phyloP scores from a whole-genome alignment of 2,888 invertebrate genomes.

The Leptopilina syphax region DNA sequence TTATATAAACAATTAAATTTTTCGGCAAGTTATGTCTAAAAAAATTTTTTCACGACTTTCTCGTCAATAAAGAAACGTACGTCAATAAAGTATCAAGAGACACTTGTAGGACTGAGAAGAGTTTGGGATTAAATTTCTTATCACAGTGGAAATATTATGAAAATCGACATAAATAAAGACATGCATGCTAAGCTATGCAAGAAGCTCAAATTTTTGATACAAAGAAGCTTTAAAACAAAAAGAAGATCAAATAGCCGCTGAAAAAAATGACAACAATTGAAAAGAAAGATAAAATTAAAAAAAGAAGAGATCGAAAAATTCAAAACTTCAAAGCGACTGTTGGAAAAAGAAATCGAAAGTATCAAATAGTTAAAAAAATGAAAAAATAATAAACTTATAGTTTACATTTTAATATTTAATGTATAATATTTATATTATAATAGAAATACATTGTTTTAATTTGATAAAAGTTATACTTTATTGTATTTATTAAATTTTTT shows the following conservation, averaged over 20 bases:
- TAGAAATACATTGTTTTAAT: too few species aligned
- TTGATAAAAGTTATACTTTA: too few species aligned
- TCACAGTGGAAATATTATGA: conserved; percentile 24
- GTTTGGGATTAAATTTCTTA: conserved; percentile 41
- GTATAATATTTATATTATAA: too few species aligned
- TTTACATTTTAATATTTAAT: too few species aligned
- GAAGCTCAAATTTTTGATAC: conserved; percentile 8
- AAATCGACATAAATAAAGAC: conserved; percentile 33
- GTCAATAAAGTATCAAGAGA: conserved; percentile 41
- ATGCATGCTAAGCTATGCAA: conserved; percentile 43
- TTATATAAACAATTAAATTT: too few species aligned
- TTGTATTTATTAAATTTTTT: too few species aligned
- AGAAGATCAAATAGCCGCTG: neutral
- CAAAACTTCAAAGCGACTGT: neutral
- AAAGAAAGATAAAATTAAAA: neutral
- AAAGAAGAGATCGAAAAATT: neutral
- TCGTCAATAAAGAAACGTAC: conserved; percentile 41
- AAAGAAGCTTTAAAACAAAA: neutral
- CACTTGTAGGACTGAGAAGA: conserved; percentile 43
- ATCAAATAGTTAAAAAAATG: neutral
- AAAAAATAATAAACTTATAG: neutral
- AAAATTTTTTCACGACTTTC: conserved; percentile 24
- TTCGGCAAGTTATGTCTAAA: too few species aligned
- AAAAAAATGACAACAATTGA: neutral
- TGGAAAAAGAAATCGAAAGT: neutral